Base-by-base conservation (phyloP, 2,888 invertebrate species). In the Athalia cordata region DNA sequence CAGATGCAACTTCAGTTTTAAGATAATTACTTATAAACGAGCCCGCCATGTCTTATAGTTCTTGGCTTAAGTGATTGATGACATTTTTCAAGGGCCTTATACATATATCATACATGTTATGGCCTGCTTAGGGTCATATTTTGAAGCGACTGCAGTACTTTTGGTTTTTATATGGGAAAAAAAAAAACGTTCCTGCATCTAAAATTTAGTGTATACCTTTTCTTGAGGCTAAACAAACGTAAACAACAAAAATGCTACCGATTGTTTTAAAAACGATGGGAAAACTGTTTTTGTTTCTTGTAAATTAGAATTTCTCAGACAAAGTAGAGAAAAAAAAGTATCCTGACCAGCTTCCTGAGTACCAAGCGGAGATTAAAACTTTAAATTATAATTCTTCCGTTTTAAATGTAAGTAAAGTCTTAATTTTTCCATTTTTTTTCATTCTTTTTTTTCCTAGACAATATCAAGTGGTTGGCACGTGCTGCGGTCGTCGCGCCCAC, bases 1-100 rank as follows among this genome's bases (percentile, higher is more conserved):
- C 75, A 75, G 80, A 77, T 77, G 77, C 78, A 29, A 29, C 65
- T 68, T n/a, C n/a, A 64, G 78, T 78, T 67, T 75, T 78, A 79
- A 77, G 66, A 80, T 81, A 80, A 81, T 81, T 79, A 81, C 78
- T 81, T 79, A 79, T 80, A 79, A 81, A 80, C 81, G 81, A 80
- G 77, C 70, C 67, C 49, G 3, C 4, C 13, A 15, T 80, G 68
- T 64, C 70, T 79, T 79, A 78, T 81, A 79, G 78, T 80, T 81
- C 61, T 81, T 47, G 70, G 79, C 78, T 82, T 81, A 82, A 82
- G 79, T 82, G 83, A 83, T 82, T 80, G 80, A 82, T 82, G 80
- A 79, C 78, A 80, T 78, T 74, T 67, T 78, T 78, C 77, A 70
- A 74, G 50, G 57, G 52, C 59, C 65, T 55, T 29, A 52, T 4